These are phyloP conservation scores for Helicoverpa zea DNA, from an alignment of 1,140 invertebrate genomes.

Conservation along the genomic window DNA sequence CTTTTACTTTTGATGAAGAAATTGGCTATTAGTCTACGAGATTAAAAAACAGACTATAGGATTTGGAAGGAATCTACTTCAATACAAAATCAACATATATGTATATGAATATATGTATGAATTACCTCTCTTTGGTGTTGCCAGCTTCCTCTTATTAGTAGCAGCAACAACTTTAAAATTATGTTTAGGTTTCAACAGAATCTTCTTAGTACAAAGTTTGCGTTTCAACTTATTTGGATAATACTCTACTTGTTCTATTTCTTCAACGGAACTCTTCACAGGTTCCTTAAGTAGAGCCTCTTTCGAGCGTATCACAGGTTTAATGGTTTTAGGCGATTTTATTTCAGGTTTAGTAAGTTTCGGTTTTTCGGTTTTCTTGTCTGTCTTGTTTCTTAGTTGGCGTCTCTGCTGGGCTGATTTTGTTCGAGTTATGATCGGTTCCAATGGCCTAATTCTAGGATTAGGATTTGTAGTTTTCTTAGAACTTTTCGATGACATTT, in stretches of 20 bases:
- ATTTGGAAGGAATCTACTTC: neutral
- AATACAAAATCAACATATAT: too few species aligned
- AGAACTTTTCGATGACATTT: constrained; percentile 33
- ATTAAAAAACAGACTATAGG: too few species aligned
- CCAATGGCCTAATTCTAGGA: constrained; percentile 8
- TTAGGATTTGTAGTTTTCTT: neutral
- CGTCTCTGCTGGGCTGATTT: constrained; percentile 68
- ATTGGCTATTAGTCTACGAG: too few species aligned
- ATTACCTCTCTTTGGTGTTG: constrained; percentile 61
- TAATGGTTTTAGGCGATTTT: constrained; percentile 51
- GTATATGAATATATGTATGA: neutral
- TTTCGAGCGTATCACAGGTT: constrained; percentile 39
- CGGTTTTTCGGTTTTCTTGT: constrained; percentile 42
- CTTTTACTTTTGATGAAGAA: too few species aligned
- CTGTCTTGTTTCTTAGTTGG: constrained; percentile 44
- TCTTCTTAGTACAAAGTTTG: constrained; percentile 53
- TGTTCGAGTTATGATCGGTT: constrained; percentile 68
- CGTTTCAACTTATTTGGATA: constrained; percentile 67
- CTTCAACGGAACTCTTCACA: neutral
- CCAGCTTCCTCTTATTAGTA: constrained; percentile 68
- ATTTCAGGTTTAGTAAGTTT: constrained; percentile 48
- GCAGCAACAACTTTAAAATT: constrained; percentile 64
- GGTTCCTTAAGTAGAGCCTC: constrained; percentile 31
- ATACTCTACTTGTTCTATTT: constrained; percentile 57
- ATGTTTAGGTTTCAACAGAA: constrained; percentile 65